phyloP scores from a whole-genome alignment of 2,888 invertebrate genomes.

The Macrophya alboannulata region DNA sequence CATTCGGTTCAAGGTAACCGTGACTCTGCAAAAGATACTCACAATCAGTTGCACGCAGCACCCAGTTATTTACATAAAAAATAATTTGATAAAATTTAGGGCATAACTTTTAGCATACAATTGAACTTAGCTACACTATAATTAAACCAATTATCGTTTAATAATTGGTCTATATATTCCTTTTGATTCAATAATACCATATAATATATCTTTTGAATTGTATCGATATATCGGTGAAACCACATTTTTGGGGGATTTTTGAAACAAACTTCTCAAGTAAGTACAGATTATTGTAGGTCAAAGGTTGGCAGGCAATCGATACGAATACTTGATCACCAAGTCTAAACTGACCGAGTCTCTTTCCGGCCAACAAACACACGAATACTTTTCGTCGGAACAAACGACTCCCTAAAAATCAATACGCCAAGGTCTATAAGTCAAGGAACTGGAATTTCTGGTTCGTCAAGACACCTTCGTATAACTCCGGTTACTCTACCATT shows the following conservation, averaged over 20 bases:
- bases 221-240: background rate
- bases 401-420: conserved; percentile 45
- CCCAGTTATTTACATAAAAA: conserved; percentile 5
- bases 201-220: background rate
- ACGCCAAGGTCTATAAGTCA: conserved; percentile 43
- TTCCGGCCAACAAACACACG: conserved; percentile 48
- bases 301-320: conserved; percentile 46
- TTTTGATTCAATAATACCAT: background rate
- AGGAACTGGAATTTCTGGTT: conserved; percentile 54
- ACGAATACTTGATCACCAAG: conserved; percentile 49
- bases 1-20: conserved; percentile 2
- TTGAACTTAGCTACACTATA: background rate
- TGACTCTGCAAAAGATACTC: conserved; percentile 24
- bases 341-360: conserved; percentile 49
- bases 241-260: background rate
- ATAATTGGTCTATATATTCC: background rate
- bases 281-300: conserved; percentile 24
- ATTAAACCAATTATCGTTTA: background rate
- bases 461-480: conserved; percentile 21
- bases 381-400: conserved; percentile 49
- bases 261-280: background rate
- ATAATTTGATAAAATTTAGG: background rate
- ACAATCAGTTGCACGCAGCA: conserved; percentile 25
- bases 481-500: conserved; percentile 33
- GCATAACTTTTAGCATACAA: background rate